phyloP scores from a whole-genome alignment of 2,888 invertebrate genomes.

The Plebejus melissa region DNA sequence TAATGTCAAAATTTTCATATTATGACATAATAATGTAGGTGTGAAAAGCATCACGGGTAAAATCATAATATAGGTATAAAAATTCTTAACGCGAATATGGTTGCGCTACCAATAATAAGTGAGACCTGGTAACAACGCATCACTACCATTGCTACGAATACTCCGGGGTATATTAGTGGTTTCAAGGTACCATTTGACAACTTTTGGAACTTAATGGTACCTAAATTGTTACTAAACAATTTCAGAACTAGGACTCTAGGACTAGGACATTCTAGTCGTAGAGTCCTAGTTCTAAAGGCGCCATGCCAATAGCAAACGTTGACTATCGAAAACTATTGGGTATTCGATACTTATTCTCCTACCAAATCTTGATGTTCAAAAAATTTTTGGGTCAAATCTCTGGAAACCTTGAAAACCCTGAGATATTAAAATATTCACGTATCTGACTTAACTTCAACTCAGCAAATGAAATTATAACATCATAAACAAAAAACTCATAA shows the following conservation, averaged over 20 bases:
- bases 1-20: no score
- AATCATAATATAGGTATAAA: no score
- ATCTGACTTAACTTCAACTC: neutral
- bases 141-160: neutral
- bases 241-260: no score
- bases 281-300: neutral
- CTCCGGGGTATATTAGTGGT: neutral
- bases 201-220: neutral
- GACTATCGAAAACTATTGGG: neutral
- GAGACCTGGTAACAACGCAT: slow-evolving; percentile 11
- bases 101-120: neutral
- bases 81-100: neutral
- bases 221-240: no score
- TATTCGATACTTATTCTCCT: neutral
- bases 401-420: neutral
- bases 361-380: neutral
- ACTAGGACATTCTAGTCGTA: neutral
- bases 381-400: neutral
- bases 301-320: no score
- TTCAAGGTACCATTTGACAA: neutral
- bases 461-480: no score
- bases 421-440: neutral
- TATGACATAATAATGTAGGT: no score
- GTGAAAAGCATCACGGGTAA: no score
- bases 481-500: no score